Conservation (phyloP, 2,888 invertebrate species). For the Frankliniella intonsa region DNA sequence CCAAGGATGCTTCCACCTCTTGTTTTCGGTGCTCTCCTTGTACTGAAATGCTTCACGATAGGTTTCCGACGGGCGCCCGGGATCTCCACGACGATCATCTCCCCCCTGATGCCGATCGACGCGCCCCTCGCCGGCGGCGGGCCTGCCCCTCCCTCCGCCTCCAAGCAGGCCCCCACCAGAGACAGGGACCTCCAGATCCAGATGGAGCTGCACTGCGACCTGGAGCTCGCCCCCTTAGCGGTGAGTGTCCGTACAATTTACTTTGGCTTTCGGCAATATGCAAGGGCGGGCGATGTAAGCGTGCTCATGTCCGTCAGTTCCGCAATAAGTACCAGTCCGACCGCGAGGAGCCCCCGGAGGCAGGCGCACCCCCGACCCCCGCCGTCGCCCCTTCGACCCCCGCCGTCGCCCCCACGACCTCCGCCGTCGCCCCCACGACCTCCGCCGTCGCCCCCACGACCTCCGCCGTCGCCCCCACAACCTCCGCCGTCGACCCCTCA, state of each 20-base stretch:
- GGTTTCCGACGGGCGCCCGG: no score
- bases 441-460: background rate
- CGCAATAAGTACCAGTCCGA: background rate
- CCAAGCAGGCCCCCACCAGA: background rate
- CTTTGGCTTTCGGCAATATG: background rate
- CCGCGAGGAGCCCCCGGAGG: background rate
- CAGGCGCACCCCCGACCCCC: background rate
- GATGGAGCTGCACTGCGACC: conserved; percentile 13
- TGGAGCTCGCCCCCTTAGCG: background rate
- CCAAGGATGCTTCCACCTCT: no score
- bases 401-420: background rate
- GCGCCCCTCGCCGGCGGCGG: background rate
- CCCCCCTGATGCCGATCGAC: background rate
- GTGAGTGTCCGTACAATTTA: background rate
- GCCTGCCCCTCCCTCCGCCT: background rate
- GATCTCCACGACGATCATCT: background rate
- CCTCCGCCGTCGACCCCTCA: background rate
- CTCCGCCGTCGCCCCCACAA: background rate
- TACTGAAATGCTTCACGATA: no score
- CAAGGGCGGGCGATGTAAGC: background rate
- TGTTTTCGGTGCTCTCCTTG: no score
- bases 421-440: background rate
- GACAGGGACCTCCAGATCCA: background rate
- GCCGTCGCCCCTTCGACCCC: background rate
- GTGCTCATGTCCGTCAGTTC: background rate